Conservation (phyloP, 2,113 vertebrate genomes). For the Cryptomyrus ogoouensis region DNA sequence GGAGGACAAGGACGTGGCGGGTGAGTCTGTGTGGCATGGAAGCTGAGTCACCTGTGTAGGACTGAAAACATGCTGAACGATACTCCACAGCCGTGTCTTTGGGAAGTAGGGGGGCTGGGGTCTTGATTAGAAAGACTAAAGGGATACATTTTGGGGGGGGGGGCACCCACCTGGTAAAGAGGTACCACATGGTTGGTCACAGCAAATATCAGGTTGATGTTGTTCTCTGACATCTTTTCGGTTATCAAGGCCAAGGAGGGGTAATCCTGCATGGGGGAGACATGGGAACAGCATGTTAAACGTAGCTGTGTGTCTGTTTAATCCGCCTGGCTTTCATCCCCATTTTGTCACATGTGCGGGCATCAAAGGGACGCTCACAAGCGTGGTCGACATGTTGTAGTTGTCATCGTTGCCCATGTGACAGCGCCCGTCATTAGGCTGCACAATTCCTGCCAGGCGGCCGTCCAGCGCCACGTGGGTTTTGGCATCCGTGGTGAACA, state of each 20-base stretch:
- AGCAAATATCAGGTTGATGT: constrained; percentile 96
- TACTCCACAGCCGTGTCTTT: background rate
- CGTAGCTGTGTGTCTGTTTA: background rate
- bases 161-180: constrained; percentile 78
- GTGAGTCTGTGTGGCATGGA: background rate
- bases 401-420: constrained; percentile 75
- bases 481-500: constrained; percentile 93
- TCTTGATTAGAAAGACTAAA: background rate
- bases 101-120: background rate
- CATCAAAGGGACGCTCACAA: constrained; percentile 62
- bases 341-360: background rate
- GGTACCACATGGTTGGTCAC: constrained; percentile 73
- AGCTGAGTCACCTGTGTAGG: background rate
- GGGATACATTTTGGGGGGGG: background rate
- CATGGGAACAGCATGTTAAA: background rate
- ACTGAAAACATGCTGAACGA: background rate
- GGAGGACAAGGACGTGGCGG: background rate
- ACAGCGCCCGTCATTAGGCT: constrained; percentile 84
- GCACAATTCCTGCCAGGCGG: constrained; percentile 84
- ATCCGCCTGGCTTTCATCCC: background rate
- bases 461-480: constrained; percentile 92
- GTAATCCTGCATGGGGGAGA: constrained; percentile 73
- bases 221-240: constrained; percentile 95
- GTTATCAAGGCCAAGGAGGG: constrained; percentile 91
- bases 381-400: constrained; percentile 80